Percentiles rank a stretch among this genome's conserved stretches.
Conservation (phyloP, 1,140 invertebrate genomes). For the Microvelia longipes region DNA sequence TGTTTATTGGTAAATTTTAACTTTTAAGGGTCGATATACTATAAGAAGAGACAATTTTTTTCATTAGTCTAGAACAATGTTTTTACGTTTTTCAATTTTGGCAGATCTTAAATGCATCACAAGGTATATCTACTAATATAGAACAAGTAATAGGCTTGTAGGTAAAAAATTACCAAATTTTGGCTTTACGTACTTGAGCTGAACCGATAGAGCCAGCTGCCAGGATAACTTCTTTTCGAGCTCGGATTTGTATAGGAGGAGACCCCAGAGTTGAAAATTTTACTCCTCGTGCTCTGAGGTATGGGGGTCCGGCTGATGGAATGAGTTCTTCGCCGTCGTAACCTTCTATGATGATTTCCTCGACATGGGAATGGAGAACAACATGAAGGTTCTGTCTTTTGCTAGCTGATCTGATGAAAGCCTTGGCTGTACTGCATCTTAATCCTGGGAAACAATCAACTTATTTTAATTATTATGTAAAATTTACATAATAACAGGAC, state of each 20-base stretch:
- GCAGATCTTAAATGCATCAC: too few relatives aligned
- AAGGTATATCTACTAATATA: too few relatives aligned
- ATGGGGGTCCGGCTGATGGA: constrained; percentile 18
- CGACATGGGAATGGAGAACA: constrained; percentile 43
- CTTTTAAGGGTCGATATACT: too few relatives aligned
- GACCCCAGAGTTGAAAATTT: constrained; percentile 37
- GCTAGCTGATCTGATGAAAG: constrained; percentile 65
- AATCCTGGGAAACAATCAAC: constrained; percentile 12
- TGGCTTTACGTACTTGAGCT: constrained; percentile 51
- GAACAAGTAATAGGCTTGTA: too few relatives aligned
- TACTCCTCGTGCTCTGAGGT: constrained; percentile 41
- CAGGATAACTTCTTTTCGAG: constrained; percentile 51
- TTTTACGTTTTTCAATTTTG: too few relatives aligned
- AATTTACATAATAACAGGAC: too few relatives aligned
- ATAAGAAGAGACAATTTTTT: too few relatives aligned
- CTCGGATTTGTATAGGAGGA: constrained; percentile 19
- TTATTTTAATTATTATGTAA: too few relatives aligned
- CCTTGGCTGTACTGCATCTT: constrained; percentile 40
- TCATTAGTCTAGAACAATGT: too few relatives aligned
- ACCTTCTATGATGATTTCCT: constrained; percentile 36
- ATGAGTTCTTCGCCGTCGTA: constrained; percentile 33
- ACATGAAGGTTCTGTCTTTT: constrained; percentile 57
- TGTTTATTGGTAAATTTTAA: too few relatives aligned
- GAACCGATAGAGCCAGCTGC: constrained; percentile 53
- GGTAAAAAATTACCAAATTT: too few relatives aligned